A percentile compares a stretch with the other conserved stretches of the same genome.
Conservation (phyloP, 2,888 invertebrate genomes). For the Atherix ibis region DNA sequence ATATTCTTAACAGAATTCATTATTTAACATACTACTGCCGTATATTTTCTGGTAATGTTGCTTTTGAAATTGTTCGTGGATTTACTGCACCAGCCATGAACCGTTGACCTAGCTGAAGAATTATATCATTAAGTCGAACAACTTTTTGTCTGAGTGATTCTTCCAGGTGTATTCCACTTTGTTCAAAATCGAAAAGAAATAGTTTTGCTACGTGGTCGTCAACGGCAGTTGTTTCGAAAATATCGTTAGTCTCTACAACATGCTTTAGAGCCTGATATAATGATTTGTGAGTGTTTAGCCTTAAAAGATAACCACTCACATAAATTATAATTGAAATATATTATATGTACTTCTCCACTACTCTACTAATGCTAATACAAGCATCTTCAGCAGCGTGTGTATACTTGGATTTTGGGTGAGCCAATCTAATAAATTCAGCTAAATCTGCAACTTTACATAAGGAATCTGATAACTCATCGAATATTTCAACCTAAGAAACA, state of each 20-base stretch:
- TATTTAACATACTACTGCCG: conserved; percentile 46
- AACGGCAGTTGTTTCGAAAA: conserved; percentile 44
- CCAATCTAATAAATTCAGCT: conserved; percentile 87
- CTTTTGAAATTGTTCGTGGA: conserved; percentile 49
- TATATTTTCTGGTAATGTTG: conserved; percentile 52
- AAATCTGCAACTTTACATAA: conserved; percentile 93
- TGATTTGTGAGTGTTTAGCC: conserved; percentile 78
- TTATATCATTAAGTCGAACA: conserved; percentile 72
- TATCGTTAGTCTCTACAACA: conserved; percentile 57
- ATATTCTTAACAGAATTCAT: too few species aligned
- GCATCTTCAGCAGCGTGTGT: conserved; percentile 76
- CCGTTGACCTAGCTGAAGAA: conserved; percentile 67
- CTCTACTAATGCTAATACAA: conserved; percentile 71
- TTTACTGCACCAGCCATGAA: conserved; percentile 63
- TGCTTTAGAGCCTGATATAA: conserved; percentile 62
- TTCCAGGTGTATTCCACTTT: conserved; percentile 87
- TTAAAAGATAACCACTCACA: conserved; percentile 23
- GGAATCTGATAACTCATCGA: conserved; percentile 90
- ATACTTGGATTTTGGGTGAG: conserved; percentile 69
- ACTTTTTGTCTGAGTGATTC: conserved; percentile 55
- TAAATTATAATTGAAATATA: conserved; percentile 6
- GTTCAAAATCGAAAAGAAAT: conserved; percentile 94
- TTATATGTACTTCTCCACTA: conserved; percentile 71
- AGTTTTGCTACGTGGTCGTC: conserved; percentile 77
- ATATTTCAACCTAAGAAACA: conserved; percentile 41